Evolutionary conservation across 2,113 vertebrate genomes (phyloP).

Genomic region (Falco punctatus): DNA sequence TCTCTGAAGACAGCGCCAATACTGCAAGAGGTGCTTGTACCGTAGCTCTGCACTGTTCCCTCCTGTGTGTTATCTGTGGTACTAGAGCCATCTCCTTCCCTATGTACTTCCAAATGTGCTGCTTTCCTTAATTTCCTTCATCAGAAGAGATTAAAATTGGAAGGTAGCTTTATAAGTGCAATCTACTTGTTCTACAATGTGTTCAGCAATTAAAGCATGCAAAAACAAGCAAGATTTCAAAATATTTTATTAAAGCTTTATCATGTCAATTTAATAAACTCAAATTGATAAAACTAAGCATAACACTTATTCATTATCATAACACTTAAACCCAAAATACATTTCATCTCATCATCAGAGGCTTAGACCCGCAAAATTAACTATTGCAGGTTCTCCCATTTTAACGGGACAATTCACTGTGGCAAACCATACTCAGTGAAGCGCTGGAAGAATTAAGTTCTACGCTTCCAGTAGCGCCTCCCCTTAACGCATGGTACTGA

Average conservation of each 20-base stretch:
- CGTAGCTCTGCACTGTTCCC: slow-evolving; percentile 85
- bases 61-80: slow-evolving; percentile 98
- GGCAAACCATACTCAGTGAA: not conserved
- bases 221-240: slow-evolving; percentile 50
- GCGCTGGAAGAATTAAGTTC: not conserved
- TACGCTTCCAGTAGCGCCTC: not conserved
- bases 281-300: not conserved
- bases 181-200: slow-evolving; percentile 32
- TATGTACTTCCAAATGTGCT: slow-evolving; percentile 96
- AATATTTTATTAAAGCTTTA: not conserved
- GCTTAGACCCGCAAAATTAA: not conserved
- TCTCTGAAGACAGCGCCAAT: slow-evolving; percentile 93
- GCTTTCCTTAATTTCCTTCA: slow-evolving; percentile 99
- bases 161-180: slow-evolving; percentile 70
- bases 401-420: not conserved
- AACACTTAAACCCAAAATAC: not conserved
- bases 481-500: not conserved
- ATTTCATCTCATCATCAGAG: not conserved
- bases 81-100: slow-evolving; percentile 99
- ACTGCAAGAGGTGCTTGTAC: slow-evolving; percentile 83
- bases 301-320: not conserved
- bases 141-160: slow-evolving; percentile 85
- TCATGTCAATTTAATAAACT: not conserved
- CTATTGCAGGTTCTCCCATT: not conserved
- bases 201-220: slow-evolving; percentile 61